Percentiles rank a stretch among this genome's conserved stretches.
phyloP scores from a whole-genome alignment of 2,113 vertebrate genomes.

The Dendropsophus ebraccatus region DNA sequence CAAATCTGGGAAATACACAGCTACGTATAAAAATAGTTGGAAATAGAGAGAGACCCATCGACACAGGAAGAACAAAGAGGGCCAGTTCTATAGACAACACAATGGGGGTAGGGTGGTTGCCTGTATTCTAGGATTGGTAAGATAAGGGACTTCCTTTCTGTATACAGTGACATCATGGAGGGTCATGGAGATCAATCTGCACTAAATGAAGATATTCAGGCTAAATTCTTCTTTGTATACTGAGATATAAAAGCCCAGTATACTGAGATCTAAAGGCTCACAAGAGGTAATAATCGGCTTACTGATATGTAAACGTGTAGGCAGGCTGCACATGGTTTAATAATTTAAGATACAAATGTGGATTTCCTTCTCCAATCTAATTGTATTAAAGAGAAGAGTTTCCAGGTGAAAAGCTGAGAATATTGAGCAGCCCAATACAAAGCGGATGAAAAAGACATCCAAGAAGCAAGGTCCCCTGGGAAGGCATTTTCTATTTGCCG shows the following conservation, averaged over 20 bases:
- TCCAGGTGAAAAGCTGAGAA: conserved; percentile 88
- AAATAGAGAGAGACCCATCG: background rate
- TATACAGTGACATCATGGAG: background rate
- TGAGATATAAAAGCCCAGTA: background rate
- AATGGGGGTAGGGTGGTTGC: background rate
- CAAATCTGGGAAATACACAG: background rate
- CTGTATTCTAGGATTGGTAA: background rate
- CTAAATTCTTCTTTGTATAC: background rate
- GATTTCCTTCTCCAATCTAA: conserved; percentile 86
- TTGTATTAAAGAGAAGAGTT: conserved; percentile 94
- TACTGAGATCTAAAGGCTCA: background rate
- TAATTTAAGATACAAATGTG: conserved; percentile 92
- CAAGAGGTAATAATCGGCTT: conserved; percentile 16
- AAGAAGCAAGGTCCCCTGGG: conserved; percentile 90
- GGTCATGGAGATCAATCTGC: background rate
- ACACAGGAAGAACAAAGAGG: conserved; percentile 9
- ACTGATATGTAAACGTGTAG: conserved; percentile 15
- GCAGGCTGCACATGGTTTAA: conserved; percentile 66
- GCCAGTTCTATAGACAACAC: background rate
- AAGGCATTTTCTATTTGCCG: conserved; percentile 93
- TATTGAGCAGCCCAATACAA: conserved; percentile 82
- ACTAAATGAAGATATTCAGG: background rate
- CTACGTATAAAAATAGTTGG: background rate
- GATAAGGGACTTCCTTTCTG: background rate
- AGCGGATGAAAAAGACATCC: conserved; percentile 91